Conservation (phyloP, 2,797 vertebrate genomes). For the Tokudaia muenninki region DNA sequence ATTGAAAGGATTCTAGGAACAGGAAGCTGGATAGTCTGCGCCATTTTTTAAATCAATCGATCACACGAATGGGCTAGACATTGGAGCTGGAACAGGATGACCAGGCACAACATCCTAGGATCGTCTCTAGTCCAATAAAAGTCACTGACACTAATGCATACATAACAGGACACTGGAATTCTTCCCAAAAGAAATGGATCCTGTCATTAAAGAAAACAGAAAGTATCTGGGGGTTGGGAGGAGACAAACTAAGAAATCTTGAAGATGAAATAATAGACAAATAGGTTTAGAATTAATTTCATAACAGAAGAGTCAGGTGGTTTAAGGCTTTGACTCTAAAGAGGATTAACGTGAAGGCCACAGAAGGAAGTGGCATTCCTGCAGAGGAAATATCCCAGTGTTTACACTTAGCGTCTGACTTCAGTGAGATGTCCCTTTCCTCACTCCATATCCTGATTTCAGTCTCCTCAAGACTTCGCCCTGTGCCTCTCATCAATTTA, state of each 20-base stretch:
- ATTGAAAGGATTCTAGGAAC: background rate
- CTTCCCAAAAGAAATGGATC: too few species aligned
- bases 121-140: too few species aligned
- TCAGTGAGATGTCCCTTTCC: background rate
- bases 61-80: too few species aligned
- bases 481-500: background rate
- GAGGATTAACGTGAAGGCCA: background rate
- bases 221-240: background rate
- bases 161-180: too few species aligned
- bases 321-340: background rate
- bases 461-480: background rate
- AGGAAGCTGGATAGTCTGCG: background rate
- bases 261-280: background rate
- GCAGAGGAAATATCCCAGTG: too few species aligned
- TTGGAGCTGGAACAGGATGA: too few species aligned
- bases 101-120: too few species aligned
- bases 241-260: background rate
- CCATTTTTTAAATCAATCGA: background rate
- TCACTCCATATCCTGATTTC: background rate
- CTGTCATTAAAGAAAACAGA: background rate
- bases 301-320: background rate
- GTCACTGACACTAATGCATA: too few species aligned
- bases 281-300: background rate
- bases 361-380: background rate
- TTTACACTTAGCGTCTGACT: background rate